These are phyloP conservation scores for Allobates femoralis DNA, from an alignment of 2,797 vertebrate genomes.

Conservation along the genomic window DNA sequence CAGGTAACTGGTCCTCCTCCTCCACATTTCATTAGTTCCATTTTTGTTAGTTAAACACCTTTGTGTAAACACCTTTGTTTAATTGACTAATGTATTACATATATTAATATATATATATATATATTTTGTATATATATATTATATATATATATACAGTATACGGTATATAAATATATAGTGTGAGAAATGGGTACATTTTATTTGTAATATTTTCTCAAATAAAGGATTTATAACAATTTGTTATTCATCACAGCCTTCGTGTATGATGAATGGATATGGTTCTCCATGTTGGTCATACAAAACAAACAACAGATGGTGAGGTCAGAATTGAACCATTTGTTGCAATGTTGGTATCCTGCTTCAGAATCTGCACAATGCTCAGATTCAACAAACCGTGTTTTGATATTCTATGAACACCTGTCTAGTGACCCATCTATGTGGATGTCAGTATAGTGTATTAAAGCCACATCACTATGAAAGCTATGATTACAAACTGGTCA, in stretches of 20 bases:
- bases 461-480: no score
- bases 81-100: no score
- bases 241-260: neutral
- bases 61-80: no score
- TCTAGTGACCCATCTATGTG: neutral
- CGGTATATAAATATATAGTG: neutral
- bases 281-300: constrained; percentile 66
- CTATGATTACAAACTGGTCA: neutral
- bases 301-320: constrained; percentile 66
- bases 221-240: neutral
- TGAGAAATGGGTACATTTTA: neutral
- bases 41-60: no score
- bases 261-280: constrained; percentile 46
- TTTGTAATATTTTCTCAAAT: no score
- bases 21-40: no score
- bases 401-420: neutral
- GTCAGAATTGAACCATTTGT: constrained; percentile 66
- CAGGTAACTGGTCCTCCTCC: no score
- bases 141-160: no score
- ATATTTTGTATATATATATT: no score
- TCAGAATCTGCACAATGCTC: constrained; percentile 51
- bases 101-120: no score
- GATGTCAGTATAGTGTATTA: neutral
- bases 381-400: neutral
- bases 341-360: constrained; percentile 65